Evolutionary conservation across 2,888 invertebrate species (phyloP), one percentile per base, ranked within the genome.

Genomic region (Nemotelus pantherinus): DNA sequence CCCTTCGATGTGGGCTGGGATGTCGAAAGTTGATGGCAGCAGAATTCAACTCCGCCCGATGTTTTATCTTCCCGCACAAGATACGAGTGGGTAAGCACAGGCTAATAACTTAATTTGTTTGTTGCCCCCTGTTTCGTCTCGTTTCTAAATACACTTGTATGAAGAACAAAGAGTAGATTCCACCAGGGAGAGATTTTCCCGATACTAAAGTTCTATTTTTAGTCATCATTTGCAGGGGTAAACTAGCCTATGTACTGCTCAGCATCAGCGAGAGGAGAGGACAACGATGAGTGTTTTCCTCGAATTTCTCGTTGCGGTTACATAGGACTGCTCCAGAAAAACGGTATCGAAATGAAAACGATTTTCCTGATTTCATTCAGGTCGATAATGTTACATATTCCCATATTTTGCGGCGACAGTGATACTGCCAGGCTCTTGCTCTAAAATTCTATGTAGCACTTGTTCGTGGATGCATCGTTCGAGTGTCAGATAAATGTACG

Each of bases 41-140:
- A 67, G 58, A 6, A 39, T 45, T 2, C 72, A 72, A 44, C 71
- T 71, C 71, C 55, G 71, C 60, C 72, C 53, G n/a, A 50, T 9
- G 43, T 10, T 53, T 43, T 10, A 25, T 39, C 43, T 9, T 70
- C 44, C 25, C 10, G 53, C 44, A 70, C 43, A 9, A n/a, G 39
- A 43, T n/a, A 10, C 47, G 44, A 41, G 47, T 70, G 53, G 55
- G 53, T 41, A 43, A 43, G 70, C 55, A 43, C 43, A 53, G 70
- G 70, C 70, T 70, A 70, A 70, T 70, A 70, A 70, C 70, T 70
- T 70, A 70, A 70, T 70, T 70, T 70, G 70, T 70, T 70, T 70
- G 70, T 43, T 50, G 10, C 70, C 41, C 47, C 45, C 45, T 41
- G 63, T 43, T 43, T 39, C 63, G 47, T 65, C 65, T 47, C 41